Evolutionary conservation across 2,797 vertebrate species (phyloP).

Genomic region (Rhinogobio ventralis): DNA sequence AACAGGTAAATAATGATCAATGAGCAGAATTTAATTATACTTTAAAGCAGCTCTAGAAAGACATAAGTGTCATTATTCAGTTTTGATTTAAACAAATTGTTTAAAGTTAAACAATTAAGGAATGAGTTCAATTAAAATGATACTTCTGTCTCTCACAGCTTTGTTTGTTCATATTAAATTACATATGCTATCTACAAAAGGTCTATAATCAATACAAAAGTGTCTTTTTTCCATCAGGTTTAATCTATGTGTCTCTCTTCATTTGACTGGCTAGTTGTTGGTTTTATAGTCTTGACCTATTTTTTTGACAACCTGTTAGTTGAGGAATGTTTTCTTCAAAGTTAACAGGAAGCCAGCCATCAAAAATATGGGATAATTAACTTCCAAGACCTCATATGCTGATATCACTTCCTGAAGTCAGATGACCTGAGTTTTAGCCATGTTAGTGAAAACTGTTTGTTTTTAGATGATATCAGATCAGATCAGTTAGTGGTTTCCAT

Average conservation of each 20-base stretch:
- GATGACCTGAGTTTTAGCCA: conserved; percentile 14
- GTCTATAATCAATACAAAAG: not conserved
- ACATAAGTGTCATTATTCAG: not conserved
- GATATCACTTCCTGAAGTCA: conserved; percentile 54
- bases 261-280: not conserved
- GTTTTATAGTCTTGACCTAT: not conserved
- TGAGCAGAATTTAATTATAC: not conserved
- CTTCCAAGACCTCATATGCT: conserved; percentile 26
- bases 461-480: conserved; percentile 24
- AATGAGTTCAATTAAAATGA: not conserved
- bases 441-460: conserved; percentile 16
- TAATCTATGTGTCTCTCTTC: not conserved
- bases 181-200: not conserved
- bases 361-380: conserved; percentile 13
- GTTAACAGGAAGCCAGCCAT: conserved; percentile 45
- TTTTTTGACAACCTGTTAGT: not conserved
- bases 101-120: not conserved
- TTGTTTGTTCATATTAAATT: not conserved
- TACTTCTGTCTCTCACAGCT: not conserved
- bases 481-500: not conserved
- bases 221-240: not conserved
- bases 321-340: conserved; percentile 34
- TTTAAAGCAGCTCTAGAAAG: not conserved
- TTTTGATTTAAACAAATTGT: too few relatives aligned
- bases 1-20: not conserved